phyloP scores from a whole-genome alignment of 2,797 vertebrate genomes.

The Avahi laniger region DNA sequence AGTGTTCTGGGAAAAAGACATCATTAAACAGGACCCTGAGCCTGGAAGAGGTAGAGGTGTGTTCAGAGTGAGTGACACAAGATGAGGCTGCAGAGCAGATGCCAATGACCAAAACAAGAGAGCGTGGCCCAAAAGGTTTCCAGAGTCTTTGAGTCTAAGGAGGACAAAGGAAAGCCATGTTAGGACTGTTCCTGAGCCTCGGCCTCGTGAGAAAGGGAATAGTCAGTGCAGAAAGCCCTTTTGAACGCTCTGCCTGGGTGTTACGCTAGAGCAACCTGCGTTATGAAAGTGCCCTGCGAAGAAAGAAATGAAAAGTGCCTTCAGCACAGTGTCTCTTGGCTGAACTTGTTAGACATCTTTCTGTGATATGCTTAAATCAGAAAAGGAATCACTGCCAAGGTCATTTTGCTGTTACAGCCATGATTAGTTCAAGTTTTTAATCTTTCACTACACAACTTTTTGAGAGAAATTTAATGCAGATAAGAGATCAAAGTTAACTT shows the following conservation, averaged over 20 bases:
- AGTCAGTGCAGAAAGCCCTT: neutral
- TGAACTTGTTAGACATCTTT: constrained; percentile 65
- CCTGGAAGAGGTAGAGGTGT: neutral
- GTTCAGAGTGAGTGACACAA: neutral
- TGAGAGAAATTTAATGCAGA: constrained; percentile 47
- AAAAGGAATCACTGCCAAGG: constrained; percentile 44
- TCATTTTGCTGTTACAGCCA: constrained; percentile 51
- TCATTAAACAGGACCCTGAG: neutral
- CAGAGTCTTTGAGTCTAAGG: neutral
- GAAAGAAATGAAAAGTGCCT: constrained; percentile 54
- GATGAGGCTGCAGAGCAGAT: neutral
- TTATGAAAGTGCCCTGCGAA: neutral
- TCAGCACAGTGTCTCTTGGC: constrained; percentile 63
- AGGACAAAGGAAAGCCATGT: neutral
- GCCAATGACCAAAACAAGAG: neutral
- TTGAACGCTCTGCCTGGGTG: neutral
- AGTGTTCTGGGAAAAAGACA: neutral
- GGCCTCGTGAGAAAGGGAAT: neutral
- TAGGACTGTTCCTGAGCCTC: neutral
- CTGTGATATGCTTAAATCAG: constrained; percentile 59
- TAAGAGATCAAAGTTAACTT: constrained; percentile 54
- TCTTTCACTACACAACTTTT: constrained; percentile 46
- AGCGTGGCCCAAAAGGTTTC: neutral
- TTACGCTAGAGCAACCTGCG: neutral
- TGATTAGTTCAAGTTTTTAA: constrained; percentile 65